phyloP scores from a whole-genome alignment of 2,888 invertebrate genomes.

The Pachydiplax longipennis region DNA sequence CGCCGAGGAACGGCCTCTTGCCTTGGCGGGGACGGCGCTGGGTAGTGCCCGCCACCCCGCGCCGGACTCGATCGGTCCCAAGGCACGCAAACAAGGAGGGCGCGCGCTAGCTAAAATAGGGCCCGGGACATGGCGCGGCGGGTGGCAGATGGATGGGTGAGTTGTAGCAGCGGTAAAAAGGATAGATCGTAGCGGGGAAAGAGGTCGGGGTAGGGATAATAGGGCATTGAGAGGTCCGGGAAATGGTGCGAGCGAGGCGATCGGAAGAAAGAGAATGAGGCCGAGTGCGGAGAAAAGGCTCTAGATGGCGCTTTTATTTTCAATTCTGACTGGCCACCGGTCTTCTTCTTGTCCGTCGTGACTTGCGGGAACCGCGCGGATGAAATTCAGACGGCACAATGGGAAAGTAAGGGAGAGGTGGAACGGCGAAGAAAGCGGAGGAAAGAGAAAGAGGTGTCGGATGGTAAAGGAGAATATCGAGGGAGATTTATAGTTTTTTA shows the following conservation, averaged over 20 bases:
- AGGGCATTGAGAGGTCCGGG: background rate
- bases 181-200: slow-evolving; percentile 52
- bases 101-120: slow-evolving; percentile 49
- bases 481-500: background rate
- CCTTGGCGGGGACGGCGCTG: slow-evolving; percentile 41
- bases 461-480: background rate
- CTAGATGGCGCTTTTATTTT: slow-evolving; percentile 43
- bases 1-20: slow-evolving; percentile 46
- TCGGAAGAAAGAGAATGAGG: slow-evolving; percentile 1
- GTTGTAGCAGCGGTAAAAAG: slow-evolving; percentile 53
- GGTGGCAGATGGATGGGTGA: background rate
- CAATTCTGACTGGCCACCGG: slow-evolving; percentile 15
- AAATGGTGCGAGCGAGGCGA: background rate
- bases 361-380: slow-evolving; percentile 5
- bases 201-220: slow-evolving; percentile 55
- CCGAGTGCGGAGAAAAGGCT: slow-evolving; percentile 28
- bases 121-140: slow-evolving; percentile 51
- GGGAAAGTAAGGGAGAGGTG: background rate
- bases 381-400: slow-evolving; percentile 40
- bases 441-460: background rate
- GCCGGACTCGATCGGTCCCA: slow-evolving; percentile 45
- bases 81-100: slow-evolving; percentile 48
- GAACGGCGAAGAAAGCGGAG: background rate
- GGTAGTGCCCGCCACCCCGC: slow-evolving; percentile 45
- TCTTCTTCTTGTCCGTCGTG: background rate